A percentile compares a stretch with the other conserved stretches of the same genome.
These are phyloP conservation scores for Bombus sylvicola DNA, from an alignment of 1,140 invertebrate species.

Conservation along the genomic window DNA sequence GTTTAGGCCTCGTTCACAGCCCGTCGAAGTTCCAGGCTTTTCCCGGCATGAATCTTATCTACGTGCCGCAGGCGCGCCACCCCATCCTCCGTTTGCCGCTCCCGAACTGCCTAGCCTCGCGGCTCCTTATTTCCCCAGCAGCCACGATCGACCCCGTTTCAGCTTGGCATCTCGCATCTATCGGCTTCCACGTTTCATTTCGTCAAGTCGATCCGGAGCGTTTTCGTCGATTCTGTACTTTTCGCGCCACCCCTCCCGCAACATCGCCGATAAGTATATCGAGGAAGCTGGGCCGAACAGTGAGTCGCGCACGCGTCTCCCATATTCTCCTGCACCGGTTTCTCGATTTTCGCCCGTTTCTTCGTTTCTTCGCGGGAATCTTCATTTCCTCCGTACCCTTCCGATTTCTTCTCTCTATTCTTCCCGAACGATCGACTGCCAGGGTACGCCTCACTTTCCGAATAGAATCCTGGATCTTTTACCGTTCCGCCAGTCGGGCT, in stretches of 20 bases:
- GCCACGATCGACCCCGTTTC: conserved; percentile 64
- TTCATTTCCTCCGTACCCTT: conserved; percentile 22
- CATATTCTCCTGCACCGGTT: background rate
- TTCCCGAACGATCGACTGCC: background rate
- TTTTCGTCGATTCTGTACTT: conserved; percentile 52
- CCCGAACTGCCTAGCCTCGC: background rate
- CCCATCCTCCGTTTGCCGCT: background rate
- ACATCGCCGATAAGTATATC: background rate
- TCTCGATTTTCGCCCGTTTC: conserved; percentile 1
- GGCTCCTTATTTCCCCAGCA: conserved; percentile 55
- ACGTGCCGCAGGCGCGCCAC: conserved; percentile 63
- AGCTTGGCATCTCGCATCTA: conserved; percentile 55
- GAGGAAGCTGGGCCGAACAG: background rate
- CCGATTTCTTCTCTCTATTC: background rate
- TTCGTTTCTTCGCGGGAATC: conserved; percentile 23
- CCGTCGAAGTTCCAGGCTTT: conserved; percentile 56
- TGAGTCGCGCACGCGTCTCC: too few species aligned
- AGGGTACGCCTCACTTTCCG: background rate
- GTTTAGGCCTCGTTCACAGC: conserved; percentile 63
- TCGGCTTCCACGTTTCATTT: conserved; percentile 70
- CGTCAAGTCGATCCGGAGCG: conserved; percentile 67
- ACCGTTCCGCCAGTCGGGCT: conserved; percentile 17
- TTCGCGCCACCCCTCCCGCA: conserved; percentile 26
- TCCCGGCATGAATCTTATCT: conserved; percentile 66
- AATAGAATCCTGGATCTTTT: conserved; percentile 1